Base-by-base conservation (phyloP, 2,888 invertebrate genomes). In the Cephus sareptanus region DNA sequence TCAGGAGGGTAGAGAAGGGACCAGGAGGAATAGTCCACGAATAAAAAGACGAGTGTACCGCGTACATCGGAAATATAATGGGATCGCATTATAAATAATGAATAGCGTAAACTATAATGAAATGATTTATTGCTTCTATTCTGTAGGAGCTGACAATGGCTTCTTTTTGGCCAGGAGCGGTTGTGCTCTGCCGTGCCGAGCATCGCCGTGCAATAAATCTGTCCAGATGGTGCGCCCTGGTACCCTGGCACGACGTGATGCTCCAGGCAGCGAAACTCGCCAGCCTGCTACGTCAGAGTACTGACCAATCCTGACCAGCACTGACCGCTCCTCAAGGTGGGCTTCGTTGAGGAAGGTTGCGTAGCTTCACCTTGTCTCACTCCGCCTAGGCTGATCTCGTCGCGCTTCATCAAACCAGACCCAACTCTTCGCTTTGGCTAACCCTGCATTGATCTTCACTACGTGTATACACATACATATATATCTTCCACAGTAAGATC, bases 81-180 rank as follows among this genome's bases (percentile, higher is more conserved):
- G 81, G 79, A 82, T 78, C 77, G 79, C 81, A 83, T 87, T 83
- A 83, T 83, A 87, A 85, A 87, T 88, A 87, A 87, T 86, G 87
- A 85, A 87, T 84, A 83, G 83, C 78, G 82, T 83, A 79, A 85
- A 81, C 79, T 83, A 83, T 85, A 85, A 85, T 85, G 83, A 85
- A 85, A 86, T 87, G 85, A 88, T 88, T 87, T 87, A 87, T 87
- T 82, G 80, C 82, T 81, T 80, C 80, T 83, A 83, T 82, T 82
- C 74, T 75, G 78, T 79, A 78, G 78, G 40, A 81, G 79, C 83
- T 84, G 85, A 87, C 86, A 88, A 88, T 87, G 82, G 83, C 77
- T 83, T 81, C 80, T 86, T 84, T 85, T 83, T 81, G 81, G 81
- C 74, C 33, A 78, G 77, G 77, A 77, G 81, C 75, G 34, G 69